These are phyloP conservation scores for Stenopsyche tienmushanensis DNA, from an alignment of 1,140 invertebrate genomes.

Conservation along the genomic window DNA sequence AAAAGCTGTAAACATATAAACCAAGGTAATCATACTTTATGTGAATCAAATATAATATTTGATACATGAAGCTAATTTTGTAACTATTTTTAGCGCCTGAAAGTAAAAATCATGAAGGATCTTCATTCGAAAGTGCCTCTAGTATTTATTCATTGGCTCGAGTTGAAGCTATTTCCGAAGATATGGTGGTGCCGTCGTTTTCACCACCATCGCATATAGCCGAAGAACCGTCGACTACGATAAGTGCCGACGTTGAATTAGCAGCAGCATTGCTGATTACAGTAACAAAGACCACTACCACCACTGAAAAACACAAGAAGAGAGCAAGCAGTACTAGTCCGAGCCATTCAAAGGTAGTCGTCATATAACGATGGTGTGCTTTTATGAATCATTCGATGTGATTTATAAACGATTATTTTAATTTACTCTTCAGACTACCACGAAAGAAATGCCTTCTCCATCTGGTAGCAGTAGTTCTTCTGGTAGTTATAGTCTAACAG, in stretches of 20 bases:
- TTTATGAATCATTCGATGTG: not conserved
- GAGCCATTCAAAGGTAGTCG: conserved; percentile 31
- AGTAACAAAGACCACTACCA: conserved; percentile 18
- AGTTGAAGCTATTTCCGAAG: conserved; percentile 63
- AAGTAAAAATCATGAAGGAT: conserved; percentile 65
- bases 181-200: conserved; percentile 58
- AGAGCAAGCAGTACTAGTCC: conserved; percentile 32
- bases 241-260: conserved; percentile 9
- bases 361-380: too few relatives aligned
- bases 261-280: conserved; percentile 10
- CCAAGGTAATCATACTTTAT: conserved; percentile 43
- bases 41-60: not conserved
- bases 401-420: too few relatives aligned
- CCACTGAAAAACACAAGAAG: conserved; percentile 33
- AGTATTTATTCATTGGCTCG: conserved; percentile 74
- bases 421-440: conserved; percentile 30
- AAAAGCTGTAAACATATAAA: conserved; percentile 51
- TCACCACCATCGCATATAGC: conserved; percentile 53
- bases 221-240: conserved; percentile 42
- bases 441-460: conserved; percentile 44
- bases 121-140: conserved; percentile 79
- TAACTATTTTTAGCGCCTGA: conserved; percentile 48
- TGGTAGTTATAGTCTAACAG: conserved; percentile 64
- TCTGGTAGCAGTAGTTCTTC: conserved; percentile 66
- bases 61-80: not conserved